Evolutionary conservation across 2,113 vertebrate genomes (phyloP), one percentile per base, ranked within the genome.

Genomic region (Apeltes quadracus): DNA sequence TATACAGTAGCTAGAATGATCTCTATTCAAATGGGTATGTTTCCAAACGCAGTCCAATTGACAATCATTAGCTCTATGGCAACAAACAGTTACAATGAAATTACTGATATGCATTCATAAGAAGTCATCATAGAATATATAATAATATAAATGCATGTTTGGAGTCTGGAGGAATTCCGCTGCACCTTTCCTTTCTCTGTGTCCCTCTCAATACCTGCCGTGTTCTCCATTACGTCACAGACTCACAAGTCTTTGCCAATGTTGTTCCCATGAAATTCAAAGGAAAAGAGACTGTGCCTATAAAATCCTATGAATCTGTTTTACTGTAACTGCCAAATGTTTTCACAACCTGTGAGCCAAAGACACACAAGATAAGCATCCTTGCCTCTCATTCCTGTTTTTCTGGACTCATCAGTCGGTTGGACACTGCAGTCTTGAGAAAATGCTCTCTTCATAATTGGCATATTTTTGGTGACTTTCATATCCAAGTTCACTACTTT

Each of bases 321-420:
- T 20, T n/a, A n/a, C n/a, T n/a, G n/a, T 29, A 54, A 32, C 51
- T 8, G 54, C 39, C 70, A 70, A 46, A 72, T 53, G 27, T 25
- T 81, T 72, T 76, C n/a, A 83, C 56, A 67, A 51, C 62, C 74
- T 76, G 51, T 32, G 75, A 73, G 51, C 25, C 58, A 75, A 48
- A 36, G 64, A 56, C 55, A 38, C 36, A 67, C 39, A 53, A 43
- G 44, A 88, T 64, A 75, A 84, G 63, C 59, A 18, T 46, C 69
- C n/a, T 36, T 65, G 57, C 32, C 46, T 81, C 81, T 78, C 41
- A 18, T 65, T 53, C 8, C 39, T 74, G 83, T 81, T 84, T 63
- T 73, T 69, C 59, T 87, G 86, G 87, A 72, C 72, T 67, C 34
- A 3, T 80, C 32, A 6, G 32, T 27, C 29, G 14, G 10, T 71